Evolutionary conservation across 2,888 invertebrate genomes (phyloP).

Genomic region (Tenthredo notha): DNA sequence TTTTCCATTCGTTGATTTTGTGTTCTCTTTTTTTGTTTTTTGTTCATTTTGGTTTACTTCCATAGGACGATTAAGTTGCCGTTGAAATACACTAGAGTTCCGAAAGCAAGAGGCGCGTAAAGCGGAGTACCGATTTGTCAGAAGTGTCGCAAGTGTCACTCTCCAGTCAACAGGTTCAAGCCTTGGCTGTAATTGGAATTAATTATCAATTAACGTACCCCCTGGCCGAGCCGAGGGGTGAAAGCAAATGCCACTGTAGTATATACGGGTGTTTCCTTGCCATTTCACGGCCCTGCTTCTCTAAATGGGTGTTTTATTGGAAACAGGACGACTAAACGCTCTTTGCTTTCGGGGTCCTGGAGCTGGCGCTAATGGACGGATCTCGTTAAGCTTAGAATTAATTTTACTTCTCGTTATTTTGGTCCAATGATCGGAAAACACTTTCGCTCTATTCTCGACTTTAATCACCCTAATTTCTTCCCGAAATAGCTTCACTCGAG

Average conservation of each 20-base stretch:
- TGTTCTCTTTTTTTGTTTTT: background rate
- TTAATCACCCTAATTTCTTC: background rate
- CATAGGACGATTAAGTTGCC: background rate
- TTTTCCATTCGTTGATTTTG: background rate
- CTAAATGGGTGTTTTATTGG: constrained; percentile 41
- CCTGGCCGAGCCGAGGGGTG: constrained; percentile 12
- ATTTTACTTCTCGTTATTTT: background rate
- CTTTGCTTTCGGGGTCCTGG: background rate
- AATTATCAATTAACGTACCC: constrained; percentile 49
- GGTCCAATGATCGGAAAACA: background rate
- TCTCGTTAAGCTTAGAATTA: constrained; percentile 17
- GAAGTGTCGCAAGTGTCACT: constrained; percentile 49
- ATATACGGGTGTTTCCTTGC: constrained; percentile 10
- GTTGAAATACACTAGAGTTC: background rate
- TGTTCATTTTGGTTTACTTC: background rate
- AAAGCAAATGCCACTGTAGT: constrained; percentile 34
- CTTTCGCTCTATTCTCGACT: background rate
- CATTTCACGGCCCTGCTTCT: constrained; percentile 46
- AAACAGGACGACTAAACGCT: constrained; percentile 31
- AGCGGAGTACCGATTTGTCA: constrained; percentile 27
- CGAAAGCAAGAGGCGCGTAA: background rate
- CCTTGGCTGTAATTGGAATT: constrained; percentile 44
- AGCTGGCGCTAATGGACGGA: constrained; percentile 17
- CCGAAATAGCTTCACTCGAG: background rate
- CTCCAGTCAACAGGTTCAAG: constrained; percentile 48